A percentile compares a stretch with the other conserved stretches of the same genome.
Conservation (phyloP, 2,113 vertebrate species). For the Acanthochromis polyacanthus region DNA sequence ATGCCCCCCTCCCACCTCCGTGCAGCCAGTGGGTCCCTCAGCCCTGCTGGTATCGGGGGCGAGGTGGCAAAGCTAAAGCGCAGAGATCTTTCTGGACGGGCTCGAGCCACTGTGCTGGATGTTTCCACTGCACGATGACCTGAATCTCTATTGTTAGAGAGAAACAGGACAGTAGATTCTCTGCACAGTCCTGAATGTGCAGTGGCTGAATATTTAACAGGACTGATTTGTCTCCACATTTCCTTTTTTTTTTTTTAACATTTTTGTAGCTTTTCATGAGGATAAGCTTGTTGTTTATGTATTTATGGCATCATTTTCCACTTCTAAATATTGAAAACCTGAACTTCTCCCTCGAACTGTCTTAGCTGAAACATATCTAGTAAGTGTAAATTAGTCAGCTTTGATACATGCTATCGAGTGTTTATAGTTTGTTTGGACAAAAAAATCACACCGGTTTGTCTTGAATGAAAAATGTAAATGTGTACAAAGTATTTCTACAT, state of each 20-base stretch:
- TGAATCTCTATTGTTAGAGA: constrained; percentile 65
- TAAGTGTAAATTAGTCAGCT: constrained; percentile 46
- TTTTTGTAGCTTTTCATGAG: constrained; percentile 60
- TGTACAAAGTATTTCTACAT: constrained; percentile 77
- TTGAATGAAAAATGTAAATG: constrained; percentile 68
- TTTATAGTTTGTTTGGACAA: constrained; percentile 45
- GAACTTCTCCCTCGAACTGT: constrained; percentile 41
- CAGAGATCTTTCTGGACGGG: constrained; percentile 72
- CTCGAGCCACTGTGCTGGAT: constrained; percentile 57
- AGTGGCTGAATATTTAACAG: constrained; percentile 54
- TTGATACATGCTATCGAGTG: constrained; percentile 50
- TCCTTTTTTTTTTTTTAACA: constrained; percentile 57
- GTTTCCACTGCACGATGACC: constrained; percentile 56
- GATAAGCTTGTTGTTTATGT: constrained; percentile 63
- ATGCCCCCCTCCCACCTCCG: constrained; percentile 8
- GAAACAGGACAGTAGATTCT: constrained; percentile 35
- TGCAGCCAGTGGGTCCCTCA: constrained; percentile 28
- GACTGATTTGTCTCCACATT: constrained; percentile 45
- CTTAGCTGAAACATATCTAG: constrained; percentile 51
- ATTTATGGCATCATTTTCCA: constrained; percentile 65
- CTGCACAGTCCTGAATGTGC: constrained; percentile 54
- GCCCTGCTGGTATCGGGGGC: constrained; percentile 36
- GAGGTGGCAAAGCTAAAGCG: constrained; percentile 42
- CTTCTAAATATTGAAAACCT: constrained; percentile 48
- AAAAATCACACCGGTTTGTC: constrained; percentile 37